Evolutionary conservation across 2,888 invertebrate genomes (phyloP).

Genomic region (Ariolimax columbianus): DNA sequence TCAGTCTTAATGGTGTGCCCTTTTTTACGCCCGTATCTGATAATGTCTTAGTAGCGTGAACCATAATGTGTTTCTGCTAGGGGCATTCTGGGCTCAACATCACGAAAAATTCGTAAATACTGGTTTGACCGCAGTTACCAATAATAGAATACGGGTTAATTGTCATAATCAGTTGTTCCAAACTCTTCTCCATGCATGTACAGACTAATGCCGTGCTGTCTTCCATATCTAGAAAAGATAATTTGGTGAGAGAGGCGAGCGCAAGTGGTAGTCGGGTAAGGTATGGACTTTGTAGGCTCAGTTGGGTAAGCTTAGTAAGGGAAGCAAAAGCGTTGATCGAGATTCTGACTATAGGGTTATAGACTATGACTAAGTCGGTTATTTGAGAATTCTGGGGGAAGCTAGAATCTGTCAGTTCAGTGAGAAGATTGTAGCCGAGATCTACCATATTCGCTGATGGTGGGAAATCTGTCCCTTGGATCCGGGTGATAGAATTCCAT

Average conservation of each 20-base stretch:
- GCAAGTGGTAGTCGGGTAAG: not conserved
- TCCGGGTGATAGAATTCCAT: not conserved
- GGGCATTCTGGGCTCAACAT: not conserved
- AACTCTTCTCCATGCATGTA: not conserved
- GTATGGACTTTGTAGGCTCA: not conserved
- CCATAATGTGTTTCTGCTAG: not conserved
- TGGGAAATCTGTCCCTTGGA: not conserved
- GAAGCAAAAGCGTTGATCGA: not conserved
- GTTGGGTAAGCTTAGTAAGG: not conserved
- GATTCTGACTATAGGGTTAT: not conserved
- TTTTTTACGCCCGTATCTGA: too few species aligned
- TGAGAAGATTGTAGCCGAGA: not conserved
- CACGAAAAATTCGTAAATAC: slow-evolving; percentile 1
- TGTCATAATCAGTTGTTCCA: not conserved
- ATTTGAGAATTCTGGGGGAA: not conserved
- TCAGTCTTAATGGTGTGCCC: too few species aligned
- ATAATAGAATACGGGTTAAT: not conserved
- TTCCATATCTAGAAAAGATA: not conserved
- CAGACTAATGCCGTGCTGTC: not conserved
- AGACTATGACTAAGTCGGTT: not conserved
- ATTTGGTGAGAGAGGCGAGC: not conserved
- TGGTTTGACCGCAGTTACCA: not conserved
- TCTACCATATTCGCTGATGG: not conserved
- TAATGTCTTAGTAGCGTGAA: too few species aligned
- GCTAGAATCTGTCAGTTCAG: not conserved